Conservation (phyloP, 2,888 invertebrate genomes). For the Crocallis elinguaria region DNA sequence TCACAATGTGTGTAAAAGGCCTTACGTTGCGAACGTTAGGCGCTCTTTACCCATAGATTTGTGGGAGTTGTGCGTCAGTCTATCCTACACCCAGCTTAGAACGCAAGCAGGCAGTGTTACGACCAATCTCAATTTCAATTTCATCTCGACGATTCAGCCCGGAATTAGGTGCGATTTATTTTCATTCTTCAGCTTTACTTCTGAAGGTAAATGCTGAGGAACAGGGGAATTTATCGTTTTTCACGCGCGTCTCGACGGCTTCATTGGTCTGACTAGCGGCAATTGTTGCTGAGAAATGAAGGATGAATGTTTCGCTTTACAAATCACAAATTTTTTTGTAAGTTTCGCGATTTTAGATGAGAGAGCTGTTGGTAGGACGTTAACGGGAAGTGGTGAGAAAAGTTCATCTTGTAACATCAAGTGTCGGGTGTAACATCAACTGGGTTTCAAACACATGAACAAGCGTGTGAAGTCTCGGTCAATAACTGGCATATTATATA, state of each 20-base stretch:
- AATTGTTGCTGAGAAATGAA: background rate
- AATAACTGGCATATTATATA: too few relatives aligned
- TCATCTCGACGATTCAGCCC: slow-evolving; percentile 61
- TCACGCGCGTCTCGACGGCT: slow-evolving; percentile 51
- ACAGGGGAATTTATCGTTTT: slow-evolving; percentile 53
- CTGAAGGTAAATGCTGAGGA: slow-evolving; percentile 55
- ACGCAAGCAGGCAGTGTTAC: slow-evolving; percentile 36
- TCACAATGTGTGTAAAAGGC: too few relatives aligned
- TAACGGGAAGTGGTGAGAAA: too few relatives aligned
- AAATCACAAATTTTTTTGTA: too few relatives aligned
- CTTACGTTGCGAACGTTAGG: too few relatives aligned
- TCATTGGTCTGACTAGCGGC: slow-evolving; percentile 36
- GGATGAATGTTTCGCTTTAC: background rate
- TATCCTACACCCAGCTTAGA: background rate
- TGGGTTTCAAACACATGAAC: too few relatives aligned
- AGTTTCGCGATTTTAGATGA: too few relatives aligned
- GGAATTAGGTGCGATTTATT: slow-evolving; percentile 69
- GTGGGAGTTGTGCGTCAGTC: background rate
- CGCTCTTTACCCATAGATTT: background rate
- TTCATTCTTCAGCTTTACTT: slow-evolving; percentile 60
- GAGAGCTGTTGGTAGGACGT: too few relatives aligned
- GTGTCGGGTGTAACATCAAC: too few relatives aligned
- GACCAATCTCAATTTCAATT: slow-evolving; percentile 67
- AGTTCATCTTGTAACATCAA: too few relatives aligned
- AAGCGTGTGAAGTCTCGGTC: too few relatives aligned